Conservation (phyloP, 2,113 vertebrate genomes). For the Pseudopodoces humilis region DNA sequence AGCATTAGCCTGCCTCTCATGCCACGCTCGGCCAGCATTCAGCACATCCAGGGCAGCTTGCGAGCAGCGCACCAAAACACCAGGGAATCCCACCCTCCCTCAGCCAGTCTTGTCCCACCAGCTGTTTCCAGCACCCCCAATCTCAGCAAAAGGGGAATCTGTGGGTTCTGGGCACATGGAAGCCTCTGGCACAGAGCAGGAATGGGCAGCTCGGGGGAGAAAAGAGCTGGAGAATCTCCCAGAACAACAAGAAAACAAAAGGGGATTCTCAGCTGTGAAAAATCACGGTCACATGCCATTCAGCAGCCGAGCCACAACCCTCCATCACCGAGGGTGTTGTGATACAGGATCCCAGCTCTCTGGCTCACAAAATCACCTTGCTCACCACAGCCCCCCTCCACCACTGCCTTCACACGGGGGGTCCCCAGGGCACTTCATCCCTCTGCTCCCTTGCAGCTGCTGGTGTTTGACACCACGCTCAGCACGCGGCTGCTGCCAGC, state of each 20-base stretch:
- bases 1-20: neutral
- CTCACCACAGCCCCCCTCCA: neutral
- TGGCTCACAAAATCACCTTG: neutral
- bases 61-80: neutral
- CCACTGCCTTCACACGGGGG: fast-evolving
- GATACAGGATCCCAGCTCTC: neutral
- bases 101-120: neutral
- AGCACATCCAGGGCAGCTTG: neutral
- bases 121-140: neutral
- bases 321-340: neutral
- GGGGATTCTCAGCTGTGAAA: neutral
- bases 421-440: neutral
- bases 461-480: neutral
- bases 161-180: neutral
- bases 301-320: neutral
- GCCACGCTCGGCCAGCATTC: neutral
- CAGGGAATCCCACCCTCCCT: neutral
- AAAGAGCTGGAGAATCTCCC: neutral
- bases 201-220: neutral
- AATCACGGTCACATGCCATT: neutral
- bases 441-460: neutral
- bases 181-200: neutral
- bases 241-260: neutral
- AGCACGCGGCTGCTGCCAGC: neutral
- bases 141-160: neutral